phyloP scores from a whole-genome alignment of 2,113 vertebrate species.

The Copsychus sechellarum region DNA sequence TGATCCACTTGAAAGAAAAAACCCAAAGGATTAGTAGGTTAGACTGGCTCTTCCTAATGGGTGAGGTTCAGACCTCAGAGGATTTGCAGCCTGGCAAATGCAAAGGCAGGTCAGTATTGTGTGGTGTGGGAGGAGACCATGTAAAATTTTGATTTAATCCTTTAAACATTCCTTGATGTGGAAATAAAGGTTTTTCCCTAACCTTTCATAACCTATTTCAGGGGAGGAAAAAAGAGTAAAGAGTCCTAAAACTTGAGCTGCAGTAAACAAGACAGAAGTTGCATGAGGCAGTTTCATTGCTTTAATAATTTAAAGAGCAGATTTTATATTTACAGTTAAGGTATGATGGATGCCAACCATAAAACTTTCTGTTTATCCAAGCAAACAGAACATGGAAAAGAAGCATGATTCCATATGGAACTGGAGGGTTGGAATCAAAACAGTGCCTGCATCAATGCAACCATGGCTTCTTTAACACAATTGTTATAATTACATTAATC shows the following conservation, averaged over 20 bases:
- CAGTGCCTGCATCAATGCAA: not conserved
- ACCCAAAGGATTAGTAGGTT: not conserved
- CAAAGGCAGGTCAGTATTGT: not conserved
- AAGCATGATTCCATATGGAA: not conserved
- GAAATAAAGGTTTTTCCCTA: not conserved
- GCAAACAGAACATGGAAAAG: not conserved
- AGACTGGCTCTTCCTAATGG: not conserved
- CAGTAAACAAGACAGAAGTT: not conserved
- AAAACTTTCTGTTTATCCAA: not conserved
- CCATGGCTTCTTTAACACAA: not conserved
- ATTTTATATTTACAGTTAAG: not conserved
- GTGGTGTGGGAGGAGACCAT: not conserved
- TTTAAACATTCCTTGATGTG: not conserved
- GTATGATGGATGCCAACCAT: not conserved
- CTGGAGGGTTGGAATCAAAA: not conserved
- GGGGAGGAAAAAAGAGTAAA: not conserved
- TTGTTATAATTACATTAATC: not conserved
- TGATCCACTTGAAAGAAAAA: not conserved
- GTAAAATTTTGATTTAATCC: not conserved
- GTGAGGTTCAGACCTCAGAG: not conserved
- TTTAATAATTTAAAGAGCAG: not conserved
- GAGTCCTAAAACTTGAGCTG: not conserved
- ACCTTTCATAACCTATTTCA: rapidly evolving
- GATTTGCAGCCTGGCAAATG: not conserved
- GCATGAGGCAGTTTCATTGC: rapidly evolving